Percentiles rank a stretch among this genome's conserved stretches.
Conservation (phyloP, 2,113 vertebrate species). For the Pimephales promelas region DNA sequence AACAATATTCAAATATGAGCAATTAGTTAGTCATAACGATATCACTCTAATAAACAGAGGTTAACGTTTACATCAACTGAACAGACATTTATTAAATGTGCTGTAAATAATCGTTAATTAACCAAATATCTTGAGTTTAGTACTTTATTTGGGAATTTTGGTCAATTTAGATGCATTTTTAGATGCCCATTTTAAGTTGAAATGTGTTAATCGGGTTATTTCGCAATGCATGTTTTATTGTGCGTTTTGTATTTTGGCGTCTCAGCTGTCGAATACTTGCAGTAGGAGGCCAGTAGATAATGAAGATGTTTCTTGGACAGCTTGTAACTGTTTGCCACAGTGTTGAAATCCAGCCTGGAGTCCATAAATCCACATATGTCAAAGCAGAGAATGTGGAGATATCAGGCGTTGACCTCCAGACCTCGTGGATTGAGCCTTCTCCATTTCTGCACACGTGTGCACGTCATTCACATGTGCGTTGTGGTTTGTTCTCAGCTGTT, state of each 20-base stretch:
- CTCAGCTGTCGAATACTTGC: constrained; percentile 13
- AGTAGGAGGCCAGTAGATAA: constrained; percentile 52
- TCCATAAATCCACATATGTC: constrained; percentile 69
- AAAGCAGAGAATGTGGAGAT: constrained; percentile 73
- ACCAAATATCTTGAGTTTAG: neutral
- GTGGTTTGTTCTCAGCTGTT: neutral
- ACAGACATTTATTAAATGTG: no score
- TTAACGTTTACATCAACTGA: no score
- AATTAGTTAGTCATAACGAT: neutral
- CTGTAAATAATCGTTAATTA: no score
- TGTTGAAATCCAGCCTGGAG: constrained; percentile 73
- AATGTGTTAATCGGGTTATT: neutral
- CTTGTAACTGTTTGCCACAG: constrained; percentile 77
- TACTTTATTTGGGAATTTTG: neutral
- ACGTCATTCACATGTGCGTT: constrained; percentile 1
- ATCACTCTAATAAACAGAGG: neutral
- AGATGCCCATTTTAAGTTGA: neutral
- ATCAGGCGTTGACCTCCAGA: constrained; percentile 82
- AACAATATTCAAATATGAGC: neutral
- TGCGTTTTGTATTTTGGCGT: neutral
- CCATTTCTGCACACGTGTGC: constrained; percentile 17
- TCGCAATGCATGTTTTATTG: neutral
- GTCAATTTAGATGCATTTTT: neutral
- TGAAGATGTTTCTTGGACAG: constrained; percentile 79
- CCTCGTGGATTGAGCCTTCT: constrained; percentile 50